These are phyloP conservation scores for Drosophila ananassae DNA, from an alignment of 1,140 invertebrate genomes.

Conservation along the genomic window DNA sequence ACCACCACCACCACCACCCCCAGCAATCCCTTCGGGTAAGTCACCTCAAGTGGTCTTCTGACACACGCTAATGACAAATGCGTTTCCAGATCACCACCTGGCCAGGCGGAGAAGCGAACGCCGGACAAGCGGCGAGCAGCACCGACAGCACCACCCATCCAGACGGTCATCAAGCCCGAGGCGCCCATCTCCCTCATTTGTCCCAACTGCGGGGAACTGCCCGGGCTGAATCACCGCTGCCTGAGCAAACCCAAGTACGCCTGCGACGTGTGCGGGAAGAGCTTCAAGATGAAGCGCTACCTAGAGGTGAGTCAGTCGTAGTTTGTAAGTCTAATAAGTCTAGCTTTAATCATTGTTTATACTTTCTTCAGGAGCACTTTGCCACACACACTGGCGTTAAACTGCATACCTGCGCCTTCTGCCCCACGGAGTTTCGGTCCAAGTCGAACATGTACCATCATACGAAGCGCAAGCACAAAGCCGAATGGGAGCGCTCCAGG, in stretches of 20 bases:
- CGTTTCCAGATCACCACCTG: conserved; percentile 6
- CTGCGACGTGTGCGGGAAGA: conserved; percentile 72
- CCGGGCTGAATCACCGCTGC: conserved; percentile 61
- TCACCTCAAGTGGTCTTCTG: neutral
- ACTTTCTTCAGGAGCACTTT: conserved; percentile 71
- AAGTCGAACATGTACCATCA: conserved; percentile 84
- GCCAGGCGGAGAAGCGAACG: conserved; percentile 34
- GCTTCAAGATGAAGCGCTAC: conserved; percentile 74
- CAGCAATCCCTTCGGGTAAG: conserved; percentile 38
- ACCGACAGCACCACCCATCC: neutral
- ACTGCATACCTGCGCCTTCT: conserved; percentile 81
- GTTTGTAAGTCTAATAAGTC: neutral
- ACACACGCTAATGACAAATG: neutral
- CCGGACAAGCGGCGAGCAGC: conserved; percentile 51
- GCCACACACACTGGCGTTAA: conserved; percentile 82
- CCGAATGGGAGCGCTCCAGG: conserved; percentile 70
- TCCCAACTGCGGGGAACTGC: conserved; percentile 53
- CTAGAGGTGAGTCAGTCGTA: conserved; percentile 44
- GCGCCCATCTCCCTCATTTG: conserved; percentile 34
- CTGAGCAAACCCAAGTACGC: conserved; percentile 64
- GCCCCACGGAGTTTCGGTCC: conserved; percentile 75
- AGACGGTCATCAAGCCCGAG: neutral
- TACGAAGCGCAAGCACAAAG: conserved; percentile 75
- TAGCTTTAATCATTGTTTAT: neutral
- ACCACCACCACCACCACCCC: conserved; percentile 9